Percentiles rank a stretch among this genome's conserved stretches.
Conservation (phyloP, 2,888 invertebrate genomes). For the Andrena flavipes region DNA sequence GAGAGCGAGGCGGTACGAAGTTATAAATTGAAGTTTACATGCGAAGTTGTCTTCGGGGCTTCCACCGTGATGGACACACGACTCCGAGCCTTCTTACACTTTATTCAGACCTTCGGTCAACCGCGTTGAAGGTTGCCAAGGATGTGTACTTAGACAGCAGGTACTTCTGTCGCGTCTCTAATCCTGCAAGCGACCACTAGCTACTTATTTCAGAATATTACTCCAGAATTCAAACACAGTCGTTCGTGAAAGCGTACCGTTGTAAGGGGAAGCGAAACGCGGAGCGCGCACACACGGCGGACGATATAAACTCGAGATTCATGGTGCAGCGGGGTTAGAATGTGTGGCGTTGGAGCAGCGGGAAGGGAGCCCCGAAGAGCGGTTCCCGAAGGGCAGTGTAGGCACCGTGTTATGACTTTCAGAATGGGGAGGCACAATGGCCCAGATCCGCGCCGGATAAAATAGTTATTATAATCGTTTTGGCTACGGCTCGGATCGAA, state of each 20-base stretch:
- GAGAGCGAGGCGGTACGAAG: not conserved
- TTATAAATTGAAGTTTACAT: not conserved
- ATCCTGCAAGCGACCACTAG: too few relatives aligned
- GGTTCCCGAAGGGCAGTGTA: constrained; percentile 79
- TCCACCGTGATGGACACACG: too few relatives aligned
- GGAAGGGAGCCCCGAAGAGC: constrained; percentile 59
- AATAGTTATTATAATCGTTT: constrained; percentile 85
- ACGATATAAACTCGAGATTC: constrained; percentile 69
- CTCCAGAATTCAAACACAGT: not conserved
- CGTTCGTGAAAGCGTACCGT: constrained; percentile 1
- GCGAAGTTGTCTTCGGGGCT: too few relatives aligned
- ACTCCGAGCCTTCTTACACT: not conserved
- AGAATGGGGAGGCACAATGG: constrained; percentile 84
- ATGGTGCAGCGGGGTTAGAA: constrained; percentile 65
- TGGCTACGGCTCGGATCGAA: constrained; percentile 75
- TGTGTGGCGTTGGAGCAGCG: constrained; percentile 49
- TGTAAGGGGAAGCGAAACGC: constrained; percentile 26
- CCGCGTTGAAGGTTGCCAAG: too few relatives aligned
- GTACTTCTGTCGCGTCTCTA: too few relatives aligned
- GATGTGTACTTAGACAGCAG: too few relatives aligned
- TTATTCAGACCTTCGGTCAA: too few relatives aligned
- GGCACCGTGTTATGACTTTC: constrained; percentile 84
- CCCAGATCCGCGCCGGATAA: constrained; percentile 84
- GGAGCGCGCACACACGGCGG: constrained; percentile 38
- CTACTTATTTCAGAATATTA: not conserved